phyloP scores from a whole-genome alignment of 2,888 invertebrate genomes.

The Hofmannophila pseudospretella region DNA sequence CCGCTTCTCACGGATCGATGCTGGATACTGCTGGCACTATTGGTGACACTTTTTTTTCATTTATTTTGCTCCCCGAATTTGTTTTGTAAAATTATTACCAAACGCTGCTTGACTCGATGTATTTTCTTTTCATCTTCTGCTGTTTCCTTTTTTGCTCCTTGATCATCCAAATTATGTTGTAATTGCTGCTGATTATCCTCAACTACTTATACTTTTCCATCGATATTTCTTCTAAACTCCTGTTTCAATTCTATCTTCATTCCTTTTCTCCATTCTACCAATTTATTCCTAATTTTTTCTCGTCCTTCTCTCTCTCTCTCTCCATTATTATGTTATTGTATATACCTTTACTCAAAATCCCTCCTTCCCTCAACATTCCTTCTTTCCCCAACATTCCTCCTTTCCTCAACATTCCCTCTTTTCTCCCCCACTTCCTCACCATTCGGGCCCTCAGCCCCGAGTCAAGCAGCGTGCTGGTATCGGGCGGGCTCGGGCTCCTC shows the following conservation, averaged over 20 bases:
- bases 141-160: neutral
- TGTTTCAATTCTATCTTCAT: neutral
- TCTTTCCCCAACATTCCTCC: too few relatives aligned
- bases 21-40: slow-evolving; percentile 71
- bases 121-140: slow-evolving; percentile 9
- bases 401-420: neutral
- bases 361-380: too few relatives aligned
- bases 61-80: slow-evolving; percentile 29
- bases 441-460: slow-evolving; percentile 51
- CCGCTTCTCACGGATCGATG: slow-evolving; percentile 73
- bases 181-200: neutral
- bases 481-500: slow-evolving; percentile 62
- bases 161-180: neutral
- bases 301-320: neutral
- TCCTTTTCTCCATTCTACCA: too few relatives aligned
- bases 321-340: neutral
- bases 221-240: neutral
- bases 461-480: slow-evolving; percentile 78
- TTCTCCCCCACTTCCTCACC: neutral
- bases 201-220: neutral
- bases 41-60: slow-evolving; percentile 45
- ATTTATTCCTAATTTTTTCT: neutral
- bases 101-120: slow-evolving; percentile 58
- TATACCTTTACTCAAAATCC: too few relatives aligned
- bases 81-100: slow-evolving; percentile 28